Percentiles rank a stretch among this genome's conserved stretches.
phyloP scores from a whole-genome alignment of 1,140 invertebrate species.

The Zophobas morio region DNA sequence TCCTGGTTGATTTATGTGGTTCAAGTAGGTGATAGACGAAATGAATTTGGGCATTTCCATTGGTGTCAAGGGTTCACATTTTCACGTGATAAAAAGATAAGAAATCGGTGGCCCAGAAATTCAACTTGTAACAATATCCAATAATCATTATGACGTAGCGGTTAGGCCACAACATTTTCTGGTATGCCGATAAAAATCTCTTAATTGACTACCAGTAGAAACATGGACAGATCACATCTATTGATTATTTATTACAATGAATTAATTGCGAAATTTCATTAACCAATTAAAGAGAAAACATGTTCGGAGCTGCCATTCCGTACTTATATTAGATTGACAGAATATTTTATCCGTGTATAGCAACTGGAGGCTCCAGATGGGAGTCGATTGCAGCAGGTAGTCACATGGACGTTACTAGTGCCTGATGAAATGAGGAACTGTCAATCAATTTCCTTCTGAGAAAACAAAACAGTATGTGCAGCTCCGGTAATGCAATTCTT shows the following conservation, averaged over 20 bases:
- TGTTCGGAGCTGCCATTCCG: constrained; percentile 10
- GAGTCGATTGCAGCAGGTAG: not conserved
- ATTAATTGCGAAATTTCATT: constrained; percentile 26
- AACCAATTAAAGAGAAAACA: constrained; percentile 26
- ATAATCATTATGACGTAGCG: not conserved
- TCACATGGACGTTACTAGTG: too few species aligned
- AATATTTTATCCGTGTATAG: not conserved
- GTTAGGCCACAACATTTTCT: constrained; percentile 1
- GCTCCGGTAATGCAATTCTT: too few species aligned
- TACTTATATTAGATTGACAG: constrained; percentile 5
- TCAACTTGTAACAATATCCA: too few species aligned
- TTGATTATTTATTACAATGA: constrained; percentile 26
- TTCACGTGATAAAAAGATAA: too few species aligned
- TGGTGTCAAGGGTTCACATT: too few species aligned
- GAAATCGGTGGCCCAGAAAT: too few species aligned
- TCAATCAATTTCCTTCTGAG: too few species aligned
- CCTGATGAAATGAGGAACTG: too few species aligned
- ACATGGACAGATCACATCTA: constrained; percentile 8
- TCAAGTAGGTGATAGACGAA: too few species aligned
- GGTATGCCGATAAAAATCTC: constrained; percentile 12
- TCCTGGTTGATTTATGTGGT: too few species aligned
- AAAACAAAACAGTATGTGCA: too few species aligned
- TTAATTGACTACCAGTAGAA: constrained; percentile 18
- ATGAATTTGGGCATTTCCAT: too few species aligned
- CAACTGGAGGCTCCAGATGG: constrained; percentile 6